Conservation (phyloP, 2,113 vertebrate genomes). For the Corythaeola cristata region DNA sequence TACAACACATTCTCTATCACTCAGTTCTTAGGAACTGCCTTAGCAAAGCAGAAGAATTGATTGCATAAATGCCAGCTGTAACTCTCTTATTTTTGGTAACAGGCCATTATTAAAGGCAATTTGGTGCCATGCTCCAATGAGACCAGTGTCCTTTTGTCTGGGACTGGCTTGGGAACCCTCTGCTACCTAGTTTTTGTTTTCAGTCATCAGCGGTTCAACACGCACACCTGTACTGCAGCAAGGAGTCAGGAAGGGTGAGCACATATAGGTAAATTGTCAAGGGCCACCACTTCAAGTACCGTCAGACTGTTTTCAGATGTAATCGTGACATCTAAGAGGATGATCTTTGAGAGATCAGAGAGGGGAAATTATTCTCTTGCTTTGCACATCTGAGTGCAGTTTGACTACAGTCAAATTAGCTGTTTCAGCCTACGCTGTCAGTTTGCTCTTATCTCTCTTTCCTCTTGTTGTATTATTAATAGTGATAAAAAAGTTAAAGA, state of each 20-base stretch:
- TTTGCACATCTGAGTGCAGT: conserved; percentile 64
- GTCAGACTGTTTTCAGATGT: conserved; percentile 36
- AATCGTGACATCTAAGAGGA: conserved; percentile 46
- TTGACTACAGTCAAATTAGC: conserved; percentile 62
- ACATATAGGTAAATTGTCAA: conserved; percentile 41
- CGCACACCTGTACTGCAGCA: not conserved
- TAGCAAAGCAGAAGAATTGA: conserved; percentile 11
- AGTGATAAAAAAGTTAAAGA: conserved; percentile 8
- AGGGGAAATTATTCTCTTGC: conserved; percentile 56
- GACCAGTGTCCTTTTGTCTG: not conserved
- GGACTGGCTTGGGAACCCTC: not conserved
- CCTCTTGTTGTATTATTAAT: conserved; percentile 68
- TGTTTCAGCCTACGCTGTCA: conserved; percentile 54
- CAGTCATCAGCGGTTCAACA: not conserved
- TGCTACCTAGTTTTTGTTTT: not conserved
- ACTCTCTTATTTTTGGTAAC: conserved; percentile 52
- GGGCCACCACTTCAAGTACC: not conserved
- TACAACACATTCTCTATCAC: not conserved
- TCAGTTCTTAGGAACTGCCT: not conserved
- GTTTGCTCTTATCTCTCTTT: conserved; percentile 55
- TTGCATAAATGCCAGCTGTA: conserved; percentile 62
- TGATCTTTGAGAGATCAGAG: conserved; percentile 54
- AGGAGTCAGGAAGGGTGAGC: not conserved
- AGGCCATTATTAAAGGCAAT: conserved; percentile 32
- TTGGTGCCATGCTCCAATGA: not conserved